Base-by-base conservation (phyloP, 2,797 vertebrate species). In the Gymnopithys bicolor region DNA sequence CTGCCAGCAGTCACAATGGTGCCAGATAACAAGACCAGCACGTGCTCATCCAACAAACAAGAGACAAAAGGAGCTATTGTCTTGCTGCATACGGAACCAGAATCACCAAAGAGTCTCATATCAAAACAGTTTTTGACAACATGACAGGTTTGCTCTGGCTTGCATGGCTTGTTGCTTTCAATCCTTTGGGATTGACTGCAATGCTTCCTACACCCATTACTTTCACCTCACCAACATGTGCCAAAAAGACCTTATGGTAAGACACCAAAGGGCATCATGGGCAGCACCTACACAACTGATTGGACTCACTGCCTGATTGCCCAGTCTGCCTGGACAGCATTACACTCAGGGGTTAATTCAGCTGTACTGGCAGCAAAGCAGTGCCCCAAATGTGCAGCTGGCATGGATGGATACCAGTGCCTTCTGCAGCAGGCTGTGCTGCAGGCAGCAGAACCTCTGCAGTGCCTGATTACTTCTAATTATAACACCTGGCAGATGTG, bases 151-250 rank as follows among this genome's bases (percentile, higher is more conserved):
- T 60, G 37, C 32, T 84, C 23, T 81, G 49, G 8, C 23, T 68
- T 75, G 14, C 30, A 11, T 2, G 2, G 28, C 33, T 41, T 84
- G 33, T 30, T 87, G 30, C 30, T 86, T 68, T 82, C 46, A 37
- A 0, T 62, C 21, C 41, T 63, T 81, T 49, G 52, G 52, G 30
- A 63, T 1, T 53, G 56, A 48, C 43, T 3, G 2, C 0, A 1
- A 16, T 39, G 19, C 16, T 84, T 77, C 52, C 51, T 43, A n/a
- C 27, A 33, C 8, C 9, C 24, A 8, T 11, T 60, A 62, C 8
- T 70, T 86, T 43, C 35, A 91, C 15, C 13, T 62, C 39, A 37
- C 22, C 52, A 85, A 70, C 69, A 48, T 0, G 0, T 13, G 15
- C 24, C 43, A 1, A 2, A 52, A 71, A 24, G 46, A 7, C 59